Evolutionary conservation across 2,113 vertebrate genomes (phyloP).

Genomic region (Malurus alboscapulatus): DNA sequence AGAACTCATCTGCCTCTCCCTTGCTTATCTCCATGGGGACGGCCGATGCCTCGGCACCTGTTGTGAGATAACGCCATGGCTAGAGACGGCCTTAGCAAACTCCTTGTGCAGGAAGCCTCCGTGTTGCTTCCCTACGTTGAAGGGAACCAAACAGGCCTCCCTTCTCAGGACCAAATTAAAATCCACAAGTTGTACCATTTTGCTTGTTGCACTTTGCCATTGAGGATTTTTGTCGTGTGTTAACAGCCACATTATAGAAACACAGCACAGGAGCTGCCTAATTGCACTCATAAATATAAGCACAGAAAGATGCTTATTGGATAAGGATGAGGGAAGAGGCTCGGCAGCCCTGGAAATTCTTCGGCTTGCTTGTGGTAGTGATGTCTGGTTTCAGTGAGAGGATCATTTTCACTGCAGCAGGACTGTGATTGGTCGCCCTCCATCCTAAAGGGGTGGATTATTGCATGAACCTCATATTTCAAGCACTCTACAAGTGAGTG

Average conservation of each 20-base stretch:
- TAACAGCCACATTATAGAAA: not conserved
- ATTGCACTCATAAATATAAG: not conserved
- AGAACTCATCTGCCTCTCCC: not conserved
- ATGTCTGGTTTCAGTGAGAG: not conserved
- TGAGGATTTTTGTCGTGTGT: not conserved
- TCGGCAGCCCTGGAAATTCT: not conserved
- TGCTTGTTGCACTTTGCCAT: not conserved
- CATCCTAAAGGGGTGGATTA: constrained; percentile 17
- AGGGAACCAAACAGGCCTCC: not conserved
- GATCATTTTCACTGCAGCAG: constrained; percentile 48
- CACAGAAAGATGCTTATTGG: not conserved
- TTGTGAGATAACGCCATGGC: not conserved
- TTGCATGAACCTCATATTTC: not conserved
- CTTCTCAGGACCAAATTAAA: not conserved
- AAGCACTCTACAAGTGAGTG: not conserved
- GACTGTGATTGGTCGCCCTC: not conserved
- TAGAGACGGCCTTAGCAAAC: not conserved
- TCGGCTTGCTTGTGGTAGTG: not conserved
- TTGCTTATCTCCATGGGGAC: not conserved
- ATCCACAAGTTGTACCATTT: not conserved
- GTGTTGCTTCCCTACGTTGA: not conserved
- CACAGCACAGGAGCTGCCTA: not conserved
- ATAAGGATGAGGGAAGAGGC: not conserved
- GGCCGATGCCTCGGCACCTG: not conserved
- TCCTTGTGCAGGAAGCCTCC: not conserved